Evolutionary conservation across 37 sponge, comb jelly and placozoan genomes (phyloP).

Genomic region (Ianthella basta): DNA sequence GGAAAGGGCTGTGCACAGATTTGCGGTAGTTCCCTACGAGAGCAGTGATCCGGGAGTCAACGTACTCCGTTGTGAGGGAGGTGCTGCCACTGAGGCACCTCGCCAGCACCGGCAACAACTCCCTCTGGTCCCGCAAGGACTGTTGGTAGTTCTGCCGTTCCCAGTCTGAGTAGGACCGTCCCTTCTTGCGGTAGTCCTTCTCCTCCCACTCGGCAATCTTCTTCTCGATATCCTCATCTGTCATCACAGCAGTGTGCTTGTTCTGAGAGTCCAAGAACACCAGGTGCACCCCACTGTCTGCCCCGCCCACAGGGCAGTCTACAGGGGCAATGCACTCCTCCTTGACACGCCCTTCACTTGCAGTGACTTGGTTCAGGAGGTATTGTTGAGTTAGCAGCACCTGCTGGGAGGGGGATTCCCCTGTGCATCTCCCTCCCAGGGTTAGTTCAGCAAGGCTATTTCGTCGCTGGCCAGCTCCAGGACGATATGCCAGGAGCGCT

Average conservation of each 20-base stretch:
- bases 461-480: background rate
- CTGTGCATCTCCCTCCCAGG: background rate
- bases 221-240: constrained; percentile 41
- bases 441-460: background rate
- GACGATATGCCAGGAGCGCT: constrained; percentile 31
- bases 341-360: no score
- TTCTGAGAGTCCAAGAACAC: constrained; percentile 63
- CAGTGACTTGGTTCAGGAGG: background rate
- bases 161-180: constrained; percentile 39
- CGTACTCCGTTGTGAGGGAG: constrained; percentile 21
- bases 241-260: background rate
- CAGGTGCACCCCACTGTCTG: constrained; percentile 1
- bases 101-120: constrained; percentile 39
- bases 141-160: constrained; percentile 37
- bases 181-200: constrained; percentile 31
- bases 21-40: constrained; percentile 36
- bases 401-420: background rate
- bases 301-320: background rate
- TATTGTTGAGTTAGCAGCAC: background rate
- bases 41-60: background rate
- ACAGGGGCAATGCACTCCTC: no score
- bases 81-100: constrained; percentile 35
- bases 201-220: constrained; percentile 41
- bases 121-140: constrained; percentile 46
- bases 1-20: background rate